phyloP scores from a whole-genome alignment of 2,888 invertebrate species.

The Caradrina kadenii region DNA sequence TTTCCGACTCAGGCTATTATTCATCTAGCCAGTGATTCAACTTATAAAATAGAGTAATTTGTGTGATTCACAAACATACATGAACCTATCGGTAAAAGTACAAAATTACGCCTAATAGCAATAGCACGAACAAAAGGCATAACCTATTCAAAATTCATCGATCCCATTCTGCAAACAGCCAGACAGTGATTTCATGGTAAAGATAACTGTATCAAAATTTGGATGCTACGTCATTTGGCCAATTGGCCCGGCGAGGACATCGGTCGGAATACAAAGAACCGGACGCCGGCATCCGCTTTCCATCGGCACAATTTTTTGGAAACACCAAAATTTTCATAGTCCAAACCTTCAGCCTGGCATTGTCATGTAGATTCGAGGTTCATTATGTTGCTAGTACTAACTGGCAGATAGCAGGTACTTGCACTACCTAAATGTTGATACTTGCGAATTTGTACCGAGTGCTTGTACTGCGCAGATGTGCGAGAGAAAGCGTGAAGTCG shows the following conservation, averaged over 20 bases:
- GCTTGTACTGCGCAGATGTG: constrained; percentile 2
- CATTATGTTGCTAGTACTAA: constrained; percentile 61
- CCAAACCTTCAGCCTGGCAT: constrained; percentile 78
- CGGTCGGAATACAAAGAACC: constrained; percentile 82
- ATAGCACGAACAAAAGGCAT: constrained; percentile 47
- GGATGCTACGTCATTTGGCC: constrained; percentile 80
- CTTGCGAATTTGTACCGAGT: constrained; percentile 28
- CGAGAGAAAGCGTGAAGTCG: constrained; percentile 32
- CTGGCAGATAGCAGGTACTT: constrained; percentile 21
- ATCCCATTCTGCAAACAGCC: constrained; percentile 69
- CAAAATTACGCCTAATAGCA: constrained; percentile 54
- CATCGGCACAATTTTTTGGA: constrained; percentile 87
- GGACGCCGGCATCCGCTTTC: constrained; percentile 86
- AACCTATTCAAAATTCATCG: constrained; percentile 62
- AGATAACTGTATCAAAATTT: constrained; percentile 86
- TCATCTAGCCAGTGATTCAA: neutral
- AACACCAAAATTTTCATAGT: constrained; percentile 88
- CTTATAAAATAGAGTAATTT: constrained; percentile 6
- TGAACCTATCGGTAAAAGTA: constrained; percentile 33
- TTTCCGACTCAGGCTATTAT: neutral
- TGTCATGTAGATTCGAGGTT: constrained; percentile 84
- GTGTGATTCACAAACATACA: constrained; percentile 24
- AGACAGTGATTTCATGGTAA: constrained; percentile 80
- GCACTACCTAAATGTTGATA: constrained; percentile 27
- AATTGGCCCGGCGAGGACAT: constrained; percentile 86